Base-by-base conservation (phyloP, 92 coral and sea anemone genomes). In the Heteractis magnifica region DNA sequence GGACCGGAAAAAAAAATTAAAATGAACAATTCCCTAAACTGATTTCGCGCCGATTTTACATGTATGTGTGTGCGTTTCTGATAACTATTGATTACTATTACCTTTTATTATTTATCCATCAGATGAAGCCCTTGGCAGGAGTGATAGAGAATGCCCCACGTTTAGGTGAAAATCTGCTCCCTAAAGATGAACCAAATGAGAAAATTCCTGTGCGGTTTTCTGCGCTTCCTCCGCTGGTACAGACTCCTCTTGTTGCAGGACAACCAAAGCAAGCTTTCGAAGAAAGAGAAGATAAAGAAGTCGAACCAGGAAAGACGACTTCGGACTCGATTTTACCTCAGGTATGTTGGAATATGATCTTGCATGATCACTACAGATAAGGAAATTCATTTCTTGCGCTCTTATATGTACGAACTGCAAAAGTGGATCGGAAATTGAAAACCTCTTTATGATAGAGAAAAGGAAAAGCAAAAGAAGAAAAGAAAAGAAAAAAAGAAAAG, bases 61-160 rank as follows among this genome's bases (percentile, higher is more conserved):
- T 34, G 44, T 34, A 2, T 34, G 44, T 34, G 44, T 34, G 44
- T 34, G 44, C 44, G 44, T 34, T 34, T 2, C 44, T 34, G 44
- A 34, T 34, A 34, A 34, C 70, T n/a, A 5, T 4, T 18, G 10
- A 18, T 20, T 23, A 68, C 15, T 6, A 1, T 6, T 23, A 1
- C 12, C 20, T 74, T 15, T 16, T 72, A 4, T 51, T 60, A 23
- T 83, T 83, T 56, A 4, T 21, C 50, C 16, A 44, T 21, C 3
- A 93, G 98, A 86, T 86, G 88, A 68, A 76, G 49, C 77, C 90
- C 52, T 60, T 92, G 51, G 98, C 98, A 19, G 98, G 98, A 16
- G 91, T 92, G 4, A 87, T 93, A 6, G 98, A 92, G 80, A 93
- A 89, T 80, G 79, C 82, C 34, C 87, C 93, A 5, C 88, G 80